Conservation (phyloP, 2,113 vertebrate species). For the Podarcis muralis region DNA sequence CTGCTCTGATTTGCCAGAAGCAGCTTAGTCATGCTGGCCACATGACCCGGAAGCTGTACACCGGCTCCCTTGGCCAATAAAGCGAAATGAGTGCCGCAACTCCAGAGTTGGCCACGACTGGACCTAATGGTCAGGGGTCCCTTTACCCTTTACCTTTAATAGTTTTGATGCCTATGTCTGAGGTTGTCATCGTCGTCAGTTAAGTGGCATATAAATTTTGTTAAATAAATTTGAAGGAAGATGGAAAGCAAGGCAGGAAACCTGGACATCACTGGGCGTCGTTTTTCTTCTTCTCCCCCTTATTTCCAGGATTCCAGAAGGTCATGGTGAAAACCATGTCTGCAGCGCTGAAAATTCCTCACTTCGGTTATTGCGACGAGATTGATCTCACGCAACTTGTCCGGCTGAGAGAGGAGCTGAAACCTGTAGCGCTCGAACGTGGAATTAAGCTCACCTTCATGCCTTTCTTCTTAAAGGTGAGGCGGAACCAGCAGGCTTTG, state of each 20-base stretch:
- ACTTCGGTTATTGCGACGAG: slow-evolving; percentile 94
- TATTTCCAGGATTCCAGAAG: slow-evolving; percentile 88
- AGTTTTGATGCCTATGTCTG: not conserved
- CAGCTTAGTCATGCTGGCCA: too few species aligned
- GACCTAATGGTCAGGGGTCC: too few species aligned
- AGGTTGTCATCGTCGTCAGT: not conserved
- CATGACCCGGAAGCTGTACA: too few species aligned
- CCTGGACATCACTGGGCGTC: not conserved
- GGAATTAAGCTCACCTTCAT: slow-evolving; percentile 92
- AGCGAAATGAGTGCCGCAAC: too few species aligned
- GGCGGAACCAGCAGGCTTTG: not conserved
- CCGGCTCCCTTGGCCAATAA: too few species aligned
- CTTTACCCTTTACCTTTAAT: not conserved
- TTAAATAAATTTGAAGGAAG: not conserved
- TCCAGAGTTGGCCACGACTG: too few species aligned
- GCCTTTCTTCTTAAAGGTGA: slow-evolving; percentile 98
- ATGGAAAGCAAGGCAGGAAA: not conserved
- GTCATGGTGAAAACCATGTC: slow-evolving; percentile 96
- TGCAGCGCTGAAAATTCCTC: slow-evolving; percentile 91
- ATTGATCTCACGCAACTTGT: slow-evolving; percentile 87
- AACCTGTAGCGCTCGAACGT: slow-evolving; percentile 71
- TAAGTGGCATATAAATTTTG: not conserved
- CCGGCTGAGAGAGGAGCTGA: slow-evolving; percentile 82
- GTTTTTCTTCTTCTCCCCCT: slow-evolving; percentile 29
- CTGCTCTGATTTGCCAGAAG: too few species aligned